Evolutionary conservation across 1,140 invertebrate genomes (phyloP).

Genomic region (Dryas iulia): DNA sequence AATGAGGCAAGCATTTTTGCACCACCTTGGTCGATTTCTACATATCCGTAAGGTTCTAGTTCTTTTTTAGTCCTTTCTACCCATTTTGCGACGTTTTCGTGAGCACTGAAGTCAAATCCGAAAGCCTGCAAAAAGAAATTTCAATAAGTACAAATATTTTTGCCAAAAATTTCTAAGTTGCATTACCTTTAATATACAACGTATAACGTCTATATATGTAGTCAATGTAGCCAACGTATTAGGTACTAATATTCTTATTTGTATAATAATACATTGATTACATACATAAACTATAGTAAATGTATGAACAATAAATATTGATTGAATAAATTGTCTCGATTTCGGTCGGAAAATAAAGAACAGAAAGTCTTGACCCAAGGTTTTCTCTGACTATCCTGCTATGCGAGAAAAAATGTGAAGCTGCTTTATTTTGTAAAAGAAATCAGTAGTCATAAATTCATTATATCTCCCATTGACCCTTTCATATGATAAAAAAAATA

Average conservation of each 20-base stretch:
- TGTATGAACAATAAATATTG: too few species aligned
- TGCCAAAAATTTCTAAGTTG: too few species aligned
- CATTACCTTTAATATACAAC: too few species aligned
- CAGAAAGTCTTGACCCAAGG: background rate
- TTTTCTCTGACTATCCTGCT: background rate
- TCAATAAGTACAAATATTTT: background rate
- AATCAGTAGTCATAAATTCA: too few species aligned
- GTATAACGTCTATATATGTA: background rate
- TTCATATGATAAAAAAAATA: too few species aligned
- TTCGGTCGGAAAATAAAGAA: background rate
- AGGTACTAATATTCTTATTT: too few species aligned
- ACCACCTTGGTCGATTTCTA: slow-evolving; percentile 83
- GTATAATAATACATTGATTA: too few species aligned
- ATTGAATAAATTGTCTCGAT: too few species aligned
- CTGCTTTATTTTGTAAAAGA: too few species aligned
- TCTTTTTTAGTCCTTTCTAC: slow-evolving; percentile 83
- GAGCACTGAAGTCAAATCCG: slow-evolving; percentile 83
- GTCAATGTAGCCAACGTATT: too few species aligned
- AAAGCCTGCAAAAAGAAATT: slow-evolving; percentile 81
- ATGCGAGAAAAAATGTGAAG: background rate
- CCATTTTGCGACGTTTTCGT: slow-evolving; percentile 86
- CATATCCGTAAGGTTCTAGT: slow-evolving; percentile 85
- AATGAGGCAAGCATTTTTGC: slow-evolving; percentile 63
- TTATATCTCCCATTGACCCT: too few species aligned
- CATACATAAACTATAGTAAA: too few species aligned